Conservation (phyloP, 64 coral and sea anemone species). For the Anthopleura sola region DNA sequence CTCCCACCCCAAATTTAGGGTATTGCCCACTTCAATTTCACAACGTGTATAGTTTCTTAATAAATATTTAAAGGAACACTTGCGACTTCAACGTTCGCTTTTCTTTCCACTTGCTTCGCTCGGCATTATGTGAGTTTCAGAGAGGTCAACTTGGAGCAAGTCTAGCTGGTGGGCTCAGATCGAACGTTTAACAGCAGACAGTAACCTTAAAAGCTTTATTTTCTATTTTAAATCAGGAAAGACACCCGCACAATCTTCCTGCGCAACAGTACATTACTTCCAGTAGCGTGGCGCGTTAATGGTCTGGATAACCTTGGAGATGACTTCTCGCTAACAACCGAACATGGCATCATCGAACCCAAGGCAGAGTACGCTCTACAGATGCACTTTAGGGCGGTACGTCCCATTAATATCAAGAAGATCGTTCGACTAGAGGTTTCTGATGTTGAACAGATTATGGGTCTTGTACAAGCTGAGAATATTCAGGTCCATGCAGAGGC, state of each 20-base stretch:
- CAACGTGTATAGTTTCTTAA: too few relatives aligned
- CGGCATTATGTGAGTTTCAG: too few relatives aligned
- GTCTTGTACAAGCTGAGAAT: slow-evolving; percentile 97
- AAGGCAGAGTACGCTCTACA: slow-evolving; percentile 94
- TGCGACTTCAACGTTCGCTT: too few relatives aligned
- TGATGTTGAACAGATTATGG: slow-evolving; percentile 98
- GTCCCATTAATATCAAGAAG: slow-evolving; percentile 91
- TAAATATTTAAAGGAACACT: too few relatives aligned
- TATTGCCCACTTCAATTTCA: too few relatives aligned
- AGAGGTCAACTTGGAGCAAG: too few relatives aligned
- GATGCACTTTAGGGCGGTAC: slow-evolving; percentile 87
- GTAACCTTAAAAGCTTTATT: not conserved
- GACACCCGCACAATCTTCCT: slow-evolving; percentile 94
- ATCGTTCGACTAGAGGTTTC: slow-evolving; percentile 92
- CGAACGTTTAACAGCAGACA: not conserved
- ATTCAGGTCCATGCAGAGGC: slow-evolving; percentile 93
- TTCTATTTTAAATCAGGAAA: slow-evolving; percentile 55
- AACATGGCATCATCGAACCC: slow-evolving; percentile 86
- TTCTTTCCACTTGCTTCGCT: too few relatives aligned
- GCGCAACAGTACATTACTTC: slow-evolving; percentile 93
- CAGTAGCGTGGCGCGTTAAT: slow-evolving; percentile 88
- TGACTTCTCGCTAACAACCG: slow-evolving; percentile 91
- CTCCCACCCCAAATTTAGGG: too few relatives aligned
- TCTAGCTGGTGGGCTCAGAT: too few relatives aligned
- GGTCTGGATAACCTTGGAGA: slow-evolving; percentile 97